phyloP scores from a whole-genome alignment of 2,888 invertebrate species.

The Cactoblastis cactorum region DNA sequence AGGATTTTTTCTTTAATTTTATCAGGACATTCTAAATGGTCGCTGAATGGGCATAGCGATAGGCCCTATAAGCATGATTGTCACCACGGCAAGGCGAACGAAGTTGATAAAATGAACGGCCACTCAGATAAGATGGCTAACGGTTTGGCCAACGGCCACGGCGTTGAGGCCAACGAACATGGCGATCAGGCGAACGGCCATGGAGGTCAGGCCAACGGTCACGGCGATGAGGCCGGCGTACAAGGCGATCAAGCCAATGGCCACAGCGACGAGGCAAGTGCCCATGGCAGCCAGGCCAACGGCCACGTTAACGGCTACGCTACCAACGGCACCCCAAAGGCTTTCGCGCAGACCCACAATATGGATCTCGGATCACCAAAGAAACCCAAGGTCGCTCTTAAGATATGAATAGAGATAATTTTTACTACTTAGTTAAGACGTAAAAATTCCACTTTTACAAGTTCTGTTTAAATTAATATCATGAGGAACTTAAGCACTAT shows the following conservation, averaged over 20 bases:
- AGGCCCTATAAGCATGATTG: constrained; percentile 1
- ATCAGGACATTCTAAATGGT: constrained; percentile 60
- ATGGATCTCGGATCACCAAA: constrained; percentile 69
- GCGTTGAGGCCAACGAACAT: background rate
- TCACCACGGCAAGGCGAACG: constrained; percentile 30
- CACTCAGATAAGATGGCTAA: no score
- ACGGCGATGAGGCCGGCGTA: background rate
- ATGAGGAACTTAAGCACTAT: constrained; percentile 31
- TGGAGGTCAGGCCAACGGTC: constrained; percentile 14
- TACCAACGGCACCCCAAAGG: constrained; percentile 31
- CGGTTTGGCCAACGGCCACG: constrained; percentile 14
- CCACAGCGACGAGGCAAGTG: constrained; percentile 9
- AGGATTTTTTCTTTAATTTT: constrained; percentile 51
- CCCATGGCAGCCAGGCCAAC: no score
- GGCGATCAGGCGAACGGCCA: constrained; percentile 35
- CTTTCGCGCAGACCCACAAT: constrained; percentile 44
- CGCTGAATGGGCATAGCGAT: constrained; percentile 21
- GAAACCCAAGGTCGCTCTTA: constrained; percentile 71
- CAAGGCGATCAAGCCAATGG: no score
- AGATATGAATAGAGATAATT: constrained; percentile 49
- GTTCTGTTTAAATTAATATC: constrained; percentile 39
- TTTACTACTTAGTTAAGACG: constrained; percentile 46
- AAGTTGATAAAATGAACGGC: constrained; percentile 34
- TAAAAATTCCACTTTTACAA: constrained; percentile 62
- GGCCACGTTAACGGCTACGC: constrained; percentile 28